phyloP scores from a whole-genome alignment of 2,888 invertebrate species.

The Candidula unifasciata region DNA sequence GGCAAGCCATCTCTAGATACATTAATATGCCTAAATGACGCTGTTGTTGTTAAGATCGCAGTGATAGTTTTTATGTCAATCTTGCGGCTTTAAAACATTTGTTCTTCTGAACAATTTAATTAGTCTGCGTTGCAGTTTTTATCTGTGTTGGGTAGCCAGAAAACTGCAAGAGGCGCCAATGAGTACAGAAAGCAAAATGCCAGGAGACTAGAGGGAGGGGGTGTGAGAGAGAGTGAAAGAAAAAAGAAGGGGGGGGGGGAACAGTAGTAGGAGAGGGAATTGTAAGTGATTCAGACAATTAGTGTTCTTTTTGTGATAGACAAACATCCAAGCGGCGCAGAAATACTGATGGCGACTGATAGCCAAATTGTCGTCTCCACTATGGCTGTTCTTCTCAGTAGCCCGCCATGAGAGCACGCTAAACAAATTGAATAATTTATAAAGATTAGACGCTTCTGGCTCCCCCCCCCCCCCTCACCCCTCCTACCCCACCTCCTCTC shows the following conservation, averaged over 20 bases:
- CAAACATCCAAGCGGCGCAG: slow-evolving; percentile 11
- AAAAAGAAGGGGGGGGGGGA: no score
- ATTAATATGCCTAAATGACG: slow-evolving; percentile 12
- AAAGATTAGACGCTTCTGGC: slow-evolving; percentile 45
- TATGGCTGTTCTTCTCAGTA: not conserved
- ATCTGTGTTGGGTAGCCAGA: not conserved
- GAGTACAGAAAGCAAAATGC: not conserved
- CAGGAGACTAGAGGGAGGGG: not conserved
- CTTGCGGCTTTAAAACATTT: not conserved
- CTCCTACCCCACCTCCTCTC: no score
- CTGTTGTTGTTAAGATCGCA: not conserved
- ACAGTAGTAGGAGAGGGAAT: not conserved
- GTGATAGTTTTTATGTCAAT: not conserved
- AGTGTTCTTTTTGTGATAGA: slow-evolving; percentile 31
- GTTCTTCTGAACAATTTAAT: slow-evolving; percentile 20
- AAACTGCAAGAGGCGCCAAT: not conserved
- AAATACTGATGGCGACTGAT: slow-evolving; percentile 12
- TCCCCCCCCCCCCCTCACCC: slow-evolving; percentile 25
- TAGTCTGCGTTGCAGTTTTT: slow-evolving; percentile 9
- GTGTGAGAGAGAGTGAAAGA: no score
- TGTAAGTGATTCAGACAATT: slow-evolving; percentile 35
- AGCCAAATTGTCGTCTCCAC: not conserved
- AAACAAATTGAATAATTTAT: slow-evolving; percentile 45
- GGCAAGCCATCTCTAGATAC: not conserved
- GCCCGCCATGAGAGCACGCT: not conserved